Conservation (phyloP, 2,113 vertebrate genomes). For the Muntiacus reevesi region DNA sequence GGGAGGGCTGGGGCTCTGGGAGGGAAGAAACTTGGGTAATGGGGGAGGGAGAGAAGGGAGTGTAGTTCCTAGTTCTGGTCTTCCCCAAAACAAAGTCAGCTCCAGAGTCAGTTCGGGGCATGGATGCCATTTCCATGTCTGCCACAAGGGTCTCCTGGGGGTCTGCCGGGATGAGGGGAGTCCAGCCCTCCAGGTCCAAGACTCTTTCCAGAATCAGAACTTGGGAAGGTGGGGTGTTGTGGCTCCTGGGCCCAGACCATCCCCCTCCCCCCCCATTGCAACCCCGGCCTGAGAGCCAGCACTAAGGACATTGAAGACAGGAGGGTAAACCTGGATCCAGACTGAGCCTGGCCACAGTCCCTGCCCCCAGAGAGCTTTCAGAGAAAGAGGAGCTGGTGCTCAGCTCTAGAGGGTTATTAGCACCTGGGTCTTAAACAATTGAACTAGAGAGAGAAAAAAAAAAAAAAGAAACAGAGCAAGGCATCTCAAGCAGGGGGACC, state of each 20-base stretch:
- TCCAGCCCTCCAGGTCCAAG: neutral
- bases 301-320: neutral
- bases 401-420: neutral
- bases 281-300: neutral
- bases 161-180: neutral
- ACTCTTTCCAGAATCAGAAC: neutral
- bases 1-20: neutral
- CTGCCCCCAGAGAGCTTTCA: neutral
- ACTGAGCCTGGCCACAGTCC: neutral
- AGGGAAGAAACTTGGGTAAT: neutral
- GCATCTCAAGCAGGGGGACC: neutral
- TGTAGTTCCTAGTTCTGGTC: neutral
- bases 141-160: neutral
- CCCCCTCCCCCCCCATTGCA: neutral
- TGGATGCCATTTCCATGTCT: neutral
- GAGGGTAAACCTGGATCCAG: neutral
- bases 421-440: neutral
- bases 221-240: neutral
- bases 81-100: neutral
- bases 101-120: neutral
- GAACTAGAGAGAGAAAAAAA: neutral
- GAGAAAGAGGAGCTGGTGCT: neutral
- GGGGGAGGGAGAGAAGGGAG: neutral
- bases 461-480: neutral
- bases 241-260: neutral